Base-by-base conservation (phyloP, 1,140 invertebrate species). In the Pachyrhynchus sulphureomaculatus region DNA sequence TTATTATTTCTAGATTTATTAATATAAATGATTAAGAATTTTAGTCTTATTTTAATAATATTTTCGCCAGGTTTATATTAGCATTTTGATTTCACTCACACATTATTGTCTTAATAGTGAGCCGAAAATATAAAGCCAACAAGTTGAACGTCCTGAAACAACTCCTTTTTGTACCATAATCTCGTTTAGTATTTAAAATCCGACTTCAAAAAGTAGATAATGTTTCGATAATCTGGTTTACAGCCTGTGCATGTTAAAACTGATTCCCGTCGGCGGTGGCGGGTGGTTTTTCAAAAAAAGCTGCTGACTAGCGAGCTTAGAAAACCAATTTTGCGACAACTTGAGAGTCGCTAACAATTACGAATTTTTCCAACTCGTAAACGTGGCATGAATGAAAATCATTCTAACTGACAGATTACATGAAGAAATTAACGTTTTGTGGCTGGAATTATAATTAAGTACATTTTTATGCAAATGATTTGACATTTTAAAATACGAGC, bases 401-500 rank as follows among this genome's bases (percentile, higher is more conserved):
- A 8, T 10, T 8, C 6, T 12, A 20, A n/a, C 44, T 47, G 55
- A 47, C 44, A 58, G 33, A 49, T 58, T 58, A 58, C 55, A 32
- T 29, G 55, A 48, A 58, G 53, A 56, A 58, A 58, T 58, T 58
- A 58, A 47, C 44, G 55, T 45, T 58, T 36, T 48, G 42, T 23
- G 32, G 8, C 29, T 32, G 44, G 55, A 58, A 58, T 58, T 23
- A 47, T 39, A 58, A 58, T 33, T 37, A 58, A 58, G 24, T 58
- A 39, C 20, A 26, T 47, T 36, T 58, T 56, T 56, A 56, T 56
- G 53, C 33, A 53, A 53, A 53, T 18, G n/a, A 18, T 26, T 24
- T 3, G 15, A 17, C 37, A 13, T 41, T 17, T 18, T 18, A 41
- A 41, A 20, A 20, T 41, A 2, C 20, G 8, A 41, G 15, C 3